These are phyloP conservation scores for Hedya salicella DNA, from an alignment of 2,888 invertebrate genomes.

Conservation along the genomic window DNA sequence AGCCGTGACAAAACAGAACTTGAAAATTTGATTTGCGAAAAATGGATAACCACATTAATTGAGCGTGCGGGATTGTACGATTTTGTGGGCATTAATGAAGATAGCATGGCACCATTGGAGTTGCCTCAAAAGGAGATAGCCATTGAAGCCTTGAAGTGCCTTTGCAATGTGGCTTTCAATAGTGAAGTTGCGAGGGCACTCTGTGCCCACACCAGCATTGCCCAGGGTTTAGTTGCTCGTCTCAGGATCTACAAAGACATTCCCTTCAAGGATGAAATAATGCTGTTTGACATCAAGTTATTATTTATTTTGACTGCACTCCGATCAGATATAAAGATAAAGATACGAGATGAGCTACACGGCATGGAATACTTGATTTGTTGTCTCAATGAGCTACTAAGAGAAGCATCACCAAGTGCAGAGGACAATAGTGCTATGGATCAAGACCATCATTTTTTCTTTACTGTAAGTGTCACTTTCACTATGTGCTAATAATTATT, in stretches of 20 bases:
- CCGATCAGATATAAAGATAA: slow-evolving; percentile 87
- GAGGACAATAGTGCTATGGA: slow-evolving; percentile 54
- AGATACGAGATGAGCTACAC: slow-evolving; percentile 88
- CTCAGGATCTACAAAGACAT: slow-evolving; percentile 88
- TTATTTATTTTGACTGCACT: slow-evolving; percentile 95
- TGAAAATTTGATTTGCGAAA: slow-evolving; percentile 87
- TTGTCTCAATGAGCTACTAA: slow-evolving; percentile 87
- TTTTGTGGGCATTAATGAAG: slow-evolving; percentile 68
- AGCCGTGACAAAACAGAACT: slow-evolving; percentile 92
- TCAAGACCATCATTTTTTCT: slow-evolving; percentile 56
- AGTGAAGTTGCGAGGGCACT: slow-evolving; percentile 73
- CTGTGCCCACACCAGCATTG: slow-evolving; percentile 85
- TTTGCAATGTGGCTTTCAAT: slow-evolving; percentile 95
- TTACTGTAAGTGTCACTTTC: slow-evolving; percentile 58
- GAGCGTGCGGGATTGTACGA: slow-evolving; percentile 87
- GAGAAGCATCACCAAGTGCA: slow-evolving; percentile 65
- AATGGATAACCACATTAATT: slow-evolving; percentile 88
- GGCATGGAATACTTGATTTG: slow-evolving; percentile 89
- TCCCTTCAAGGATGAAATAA: slow-evolving; percentile 88
- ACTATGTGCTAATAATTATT: slow-evolving; percentile 20
- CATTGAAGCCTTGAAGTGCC: slow-evolving; percentile 93
- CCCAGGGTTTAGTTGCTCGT: slow-evolving; percentile 90
- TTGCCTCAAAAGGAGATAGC: slow-evolving; percentile 82
- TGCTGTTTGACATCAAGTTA: slow-evolving; percentile 94
- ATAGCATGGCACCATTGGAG: slow-evolving; percentile 63